Conservation (phyloP, 2,797 vertebrate genomes). For the Phylloscopus collybita region DNA sequence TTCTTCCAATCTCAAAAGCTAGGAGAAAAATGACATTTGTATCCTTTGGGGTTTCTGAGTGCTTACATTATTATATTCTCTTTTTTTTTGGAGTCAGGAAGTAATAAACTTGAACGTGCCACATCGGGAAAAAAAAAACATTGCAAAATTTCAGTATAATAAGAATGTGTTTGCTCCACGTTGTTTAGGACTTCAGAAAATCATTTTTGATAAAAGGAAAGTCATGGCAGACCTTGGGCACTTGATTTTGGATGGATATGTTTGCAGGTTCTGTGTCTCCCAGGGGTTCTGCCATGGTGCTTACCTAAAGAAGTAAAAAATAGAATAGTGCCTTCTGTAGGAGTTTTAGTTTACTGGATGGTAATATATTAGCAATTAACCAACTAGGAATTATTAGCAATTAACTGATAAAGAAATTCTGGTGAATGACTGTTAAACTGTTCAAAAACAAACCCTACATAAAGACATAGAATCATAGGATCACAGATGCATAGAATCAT, state of each 20-base stretch:
- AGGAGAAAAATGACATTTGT: conserved; percentile 20
- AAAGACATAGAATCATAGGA: not conserved
- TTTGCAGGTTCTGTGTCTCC: not conserved
- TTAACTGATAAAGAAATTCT: not conserved
- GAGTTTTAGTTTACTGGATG: not conserved
- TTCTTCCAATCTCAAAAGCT: not conserved
- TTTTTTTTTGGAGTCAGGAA: not conserved
- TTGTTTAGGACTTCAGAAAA: not conserved
- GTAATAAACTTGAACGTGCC: not conserved
- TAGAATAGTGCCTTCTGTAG: not conserved
- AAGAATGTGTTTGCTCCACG: not conserved
- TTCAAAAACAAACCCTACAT: not conserved
- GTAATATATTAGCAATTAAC: not conserved
- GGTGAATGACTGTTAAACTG: not conserved
- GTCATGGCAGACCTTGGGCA: not conserved
- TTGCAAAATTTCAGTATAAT: not conserved
- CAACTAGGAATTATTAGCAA: not conserved
- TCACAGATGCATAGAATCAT: not conserved
- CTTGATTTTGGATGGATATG: not conserved
- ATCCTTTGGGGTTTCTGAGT: not conserved
- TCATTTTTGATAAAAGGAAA: not conserved
- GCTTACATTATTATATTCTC: not conserved
- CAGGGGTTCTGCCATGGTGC: not conserved
- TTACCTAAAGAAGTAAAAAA: not conserved
- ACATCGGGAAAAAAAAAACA: not conserved